A percentile compares a stretch with the other conserved stretches of the same genome.
Conservation (phyloP, 1,140 invertebrate species). For the Formica selysi region DNA sequence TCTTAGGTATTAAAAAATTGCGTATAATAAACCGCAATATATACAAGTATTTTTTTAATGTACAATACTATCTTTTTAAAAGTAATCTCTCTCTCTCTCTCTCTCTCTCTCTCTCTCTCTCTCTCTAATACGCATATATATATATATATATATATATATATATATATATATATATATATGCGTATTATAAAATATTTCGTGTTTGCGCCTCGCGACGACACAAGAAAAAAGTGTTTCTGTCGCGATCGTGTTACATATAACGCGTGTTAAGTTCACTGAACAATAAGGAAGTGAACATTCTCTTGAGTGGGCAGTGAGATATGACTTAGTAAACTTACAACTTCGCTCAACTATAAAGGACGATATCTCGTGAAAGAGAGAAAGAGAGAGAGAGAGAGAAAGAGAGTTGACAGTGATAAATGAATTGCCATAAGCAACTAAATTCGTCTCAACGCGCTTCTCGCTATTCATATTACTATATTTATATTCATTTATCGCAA, state of each 20-base stretch:
- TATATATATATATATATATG: not conserved
- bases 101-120: too few relatives aligned
- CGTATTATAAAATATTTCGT: not conserved
- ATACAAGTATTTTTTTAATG: not conserved
- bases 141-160: not conserved
- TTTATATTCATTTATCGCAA: constrained; percentile 11
- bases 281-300: constrained; percentile 57
- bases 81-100: not conserved
- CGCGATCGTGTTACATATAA: constrained; percentile 50
- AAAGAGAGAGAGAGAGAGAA: constrained; percentile 14
- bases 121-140: too few relatives aligned
- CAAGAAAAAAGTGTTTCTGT: constrained; percentile 19
- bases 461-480: constrained; percentile 37
- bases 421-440: constrained; percentile 59
- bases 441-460: constrained; percentile 36
- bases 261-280: constrained; percentile 56
- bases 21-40: not conserved
- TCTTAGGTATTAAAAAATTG: not conserved
- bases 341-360: constrained; percentile 62
- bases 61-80: not conserved
- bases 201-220: constrained; percentile 15
- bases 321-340: constrained; percentile 63
- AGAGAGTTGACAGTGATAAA: constrained; percentile 56
- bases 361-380: constrained; percentile 43
- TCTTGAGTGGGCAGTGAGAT: constrained; percentile 60